Base-by-base conservation (phyloP, 2,888 invertebrate species). In the Troides aeacus region DNA sequence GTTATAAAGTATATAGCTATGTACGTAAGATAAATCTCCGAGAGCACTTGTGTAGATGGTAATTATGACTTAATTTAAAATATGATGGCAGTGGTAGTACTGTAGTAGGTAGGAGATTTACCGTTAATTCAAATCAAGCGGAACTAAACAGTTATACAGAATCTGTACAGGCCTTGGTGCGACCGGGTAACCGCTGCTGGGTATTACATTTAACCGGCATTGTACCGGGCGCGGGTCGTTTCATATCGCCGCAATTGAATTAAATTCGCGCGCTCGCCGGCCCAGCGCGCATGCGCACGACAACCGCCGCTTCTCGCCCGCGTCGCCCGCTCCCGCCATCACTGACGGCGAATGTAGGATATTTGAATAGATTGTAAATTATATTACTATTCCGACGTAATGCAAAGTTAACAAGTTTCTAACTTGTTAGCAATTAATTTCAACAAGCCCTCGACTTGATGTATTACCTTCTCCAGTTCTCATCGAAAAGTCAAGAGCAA, bases 231-330 rank as follows among this genome's bases (percentile, higher is more conserved):
- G 69, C 61, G 60, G 53, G 53, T 56, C 46, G 61, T 62, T 65
- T 69, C 69, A 62, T 69, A 65, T 69, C 65, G 65, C 61, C 62
- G 46, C 62, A 65, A 69, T 64, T 56, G 64, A 64, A 69, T 69
- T 62, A 65, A 50, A 68, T 57, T 65, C 62, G 69, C 61, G 62
- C 62, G 64, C 56, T 64, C 57, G 56, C 69, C 65, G 60, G 12
- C 39, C 39, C 46, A 4, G 46, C 46, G 46, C 46, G 46, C 46
- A 46, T 46, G 46, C 46, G 46, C 3, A 46, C 46, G 21, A 21
- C 21, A 21, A 21, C 21, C 21, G 0, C 21, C 21, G 21, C 12
- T 42, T 1, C 42, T 2, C 6, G 18, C 7, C n/a, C 18, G 15
- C 17, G 15, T n/a, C 21, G 5, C 7, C 56, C 56, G 7, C n/a